Evolutionary conservation across 1,140 invertebrate genomes (phyloP).

Genomic region (Fragariocoptes setiger): DNA sequence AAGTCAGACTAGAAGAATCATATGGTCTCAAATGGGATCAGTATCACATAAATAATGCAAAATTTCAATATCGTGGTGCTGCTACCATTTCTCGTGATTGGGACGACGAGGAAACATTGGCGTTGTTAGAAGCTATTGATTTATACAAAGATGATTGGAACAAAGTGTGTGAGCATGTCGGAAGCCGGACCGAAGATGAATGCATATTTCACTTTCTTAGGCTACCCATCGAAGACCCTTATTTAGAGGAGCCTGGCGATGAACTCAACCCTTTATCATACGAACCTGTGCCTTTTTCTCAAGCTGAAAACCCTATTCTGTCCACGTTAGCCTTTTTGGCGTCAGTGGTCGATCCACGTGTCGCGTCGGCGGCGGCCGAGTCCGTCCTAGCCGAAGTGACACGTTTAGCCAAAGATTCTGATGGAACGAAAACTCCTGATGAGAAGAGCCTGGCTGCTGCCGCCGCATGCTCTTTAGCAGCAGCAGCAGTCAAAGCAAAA

Average conservation of each 20-base stretch:
- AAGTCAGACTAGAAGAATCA: no score
- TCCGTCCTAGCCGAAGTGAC: slow-evolving; percentile 77
- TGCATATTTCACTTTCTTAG: slow-evolving; percentile 92
- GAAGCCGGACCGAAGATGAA: slow-evolving; percentile 86
- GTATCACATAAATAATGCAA: slow-evolving; percentile 28
- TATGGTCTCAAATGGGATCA: slow-evolving; percentile 87
- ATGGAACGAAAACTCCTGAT: slow-evolving; percentile 16
- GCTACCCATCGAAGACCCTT: slow-evolving; percentile 92
- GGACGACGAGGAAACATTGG: slow-evolving; percentile 89
- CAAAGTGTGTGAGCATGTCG: slow-evolving; percentile 83
- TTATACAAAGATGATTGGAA: slow-evolving; percentile 99
- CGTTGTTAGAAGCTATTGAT: slow-evolving; percentile 77
- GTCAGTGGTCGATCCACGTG: slow-evolving; percentile 85
- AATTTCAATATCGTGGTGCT: slow-evolving; percentile 19
- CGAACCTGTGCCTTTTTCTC: slow-evolving; percentile 89
- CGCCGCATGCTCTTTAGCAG: slow-evolving; percentile 70
- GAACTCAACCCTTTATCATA: slow-evolving; percentile 60
- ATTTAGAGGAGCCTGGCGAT: slow-evolving; percentile 48
- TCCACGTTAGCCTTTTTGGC: slow-evolving; percentile 95
- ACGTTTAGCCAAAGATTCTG: slow-evolving; percentile 1
- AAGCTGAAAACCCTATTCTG: slow-evolving; percentile 94
- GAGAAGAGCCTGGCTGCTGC: slow-evolving; percentile 42
- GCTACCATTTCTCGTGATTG: slow-evolving; percentile 60
- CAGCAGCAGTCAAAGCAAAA: slow-evolving; percentile 93
- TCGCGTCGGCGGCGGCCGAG: slow-evolving; percentile 80